A percentile compares a stretch with the other conserved stretches of the same genome.
Conservation (phyloP, 2,797 vertebrate genomes). For the Delichon dasypus region DNA sequence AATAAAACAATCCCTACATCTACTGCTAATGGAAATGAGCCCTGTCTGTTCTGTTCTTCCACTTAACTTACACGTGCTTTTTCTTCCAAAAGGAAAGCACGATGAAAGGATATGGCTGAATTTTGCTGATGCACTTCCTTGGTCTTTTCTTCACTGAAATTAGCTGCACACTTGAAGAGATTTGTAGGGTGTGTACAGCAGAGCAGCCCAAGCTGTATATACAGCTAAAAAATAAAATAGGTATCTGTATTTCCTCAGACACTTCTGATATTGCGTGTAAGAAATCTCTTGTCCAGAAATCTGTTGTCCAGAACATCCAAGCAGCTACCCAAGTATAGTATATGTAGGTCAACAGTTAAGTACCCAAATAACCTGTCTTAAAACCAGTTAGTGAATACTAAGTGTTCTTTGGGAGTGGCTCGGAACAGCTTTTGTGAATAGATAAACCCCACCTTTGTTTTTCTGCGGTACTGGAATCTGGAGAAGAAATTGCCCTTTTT, state of each 20-base stretch:
- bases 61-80: neutral
- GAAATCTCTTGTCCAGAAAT: neutral
- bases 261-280: neutral
- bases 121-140: neutral
- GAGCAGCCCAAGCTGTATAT: neutral
- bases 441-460: slow-evolving; percentile 30
- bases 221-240: neutral
- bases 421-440: neutral
- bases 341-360: slow-evolving; percentile 3
- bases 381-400: neutral
- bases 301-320: neutral
- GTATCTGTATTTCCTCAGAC: neutral
- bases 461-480: neutral
- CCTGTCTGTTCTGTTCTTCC: neutral
- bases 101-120: neutral
- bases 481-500: neutral
- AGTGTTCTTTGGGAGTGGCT: slow-evolving; percentile 16
- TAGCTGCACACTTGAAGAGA: neutral
- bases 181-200: neutral
- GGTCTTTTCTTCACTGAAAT: neutral
- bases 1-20: neutral
- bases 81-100: neutral
- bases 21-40: neutral
- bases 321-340: neutral
- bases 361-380: slow-evolving; percentile 18